These are phyloP conservation scores for Alviniconcha marisindica DNA, from an alignment of 1,140 invertebrate genomes.

Conservation along the genomic window DNA sequence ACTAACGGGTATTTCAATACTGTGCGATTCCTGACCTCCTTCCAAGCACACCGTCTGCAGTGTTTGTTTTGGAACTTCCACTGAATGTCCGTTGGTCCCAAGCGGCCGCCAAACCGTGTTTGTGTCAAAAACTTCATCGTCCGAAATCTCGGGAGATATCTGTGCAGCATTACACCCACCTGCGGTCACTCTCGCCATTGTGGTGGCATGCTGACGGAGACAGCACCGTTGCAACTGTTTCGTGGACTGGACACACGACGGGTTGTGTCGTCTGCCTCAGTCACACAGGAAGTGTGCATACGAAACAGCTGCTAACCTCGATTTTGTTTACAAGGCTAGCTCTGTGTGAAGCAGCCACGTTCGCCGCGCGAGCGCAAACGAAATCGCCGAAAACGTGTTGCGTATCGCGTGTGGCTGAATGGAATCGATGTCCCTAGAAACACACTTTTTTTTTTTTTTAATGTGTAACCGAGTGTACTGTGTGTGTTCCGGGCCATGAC, in stretches of 20 bases:
- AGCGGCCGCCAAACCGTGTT: constrained; percentile 15
- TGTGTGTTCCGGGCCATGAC: too few relatives aligned
- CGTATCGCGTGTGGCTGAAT: background rate
- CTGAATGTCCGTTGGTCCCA: background rate
- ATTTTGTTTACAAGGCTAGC: background rate
- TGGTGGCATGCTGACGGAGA: constrained; percentile 7
- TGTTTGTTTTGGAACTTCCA: background rate
- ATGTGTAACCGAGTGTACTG: too few relatives aligned
- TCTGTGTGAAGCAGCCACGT: background rate
- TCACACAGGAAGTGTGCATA: constrained; percentile 25
- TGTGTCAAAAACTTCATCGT: constrained; percentile 20
- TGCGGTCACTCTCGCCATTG: constrained; percentile 20
- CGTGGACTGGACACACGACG: background rate
- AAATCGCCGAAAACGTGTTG: too few relatives aligned
- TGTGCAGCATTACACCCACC: background rate
- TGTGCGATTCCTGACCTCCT: background rate
- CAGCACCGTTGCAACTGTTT: background rate
- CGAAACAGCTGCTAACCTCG: constrained; percentile 20
- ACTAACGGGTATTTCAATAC: background rate
- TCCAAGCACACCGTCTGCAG: background rate
- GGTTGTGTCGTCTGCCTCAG: constrained; percentile 23
- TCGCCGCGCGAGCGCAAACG: background rate
- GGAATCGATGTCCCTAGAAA: too few relatives aligned
- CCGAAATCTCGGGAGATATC: constrained; percentile 7
- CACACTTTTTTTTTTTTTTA: too few relatives aligned